Percentiles rank a stretch among this genome's conserved stretches.
Evolutionary conservation across 2,888 invertebrate genomes (phyloP).

Genomic region (Drosophila leonis): DNA sequence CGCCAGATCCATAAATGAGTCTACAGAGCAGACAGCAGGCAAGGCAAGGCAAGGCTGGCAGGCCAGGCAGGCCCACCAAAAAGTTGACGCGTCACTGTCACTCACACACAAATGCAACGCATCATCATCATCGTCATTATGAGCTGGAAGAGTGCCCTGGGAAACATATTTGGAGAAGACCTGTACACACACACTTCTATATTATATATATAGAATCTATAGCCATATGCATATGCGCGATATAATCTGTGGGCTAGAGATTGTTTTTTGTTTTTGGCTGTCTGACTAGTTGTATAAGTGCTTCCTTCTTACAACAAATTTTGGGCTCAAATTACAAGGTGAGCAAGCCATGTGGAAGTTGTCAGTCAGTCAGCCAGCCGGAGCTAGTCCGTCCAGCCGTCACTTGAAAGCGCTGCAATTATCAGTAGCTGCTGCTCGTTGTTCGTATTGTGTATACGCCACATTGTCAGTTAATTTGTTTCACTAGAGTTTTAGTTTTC

Average conservation of each 20-base stretch:
- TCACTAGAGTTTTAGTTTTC: constrained; percentile 54
- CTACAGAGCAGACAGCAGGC: constrained; percentile 9
- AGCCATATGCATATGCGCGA: constrained; percentile 57
- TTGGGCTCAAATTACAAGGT: constrained; percentile 85
- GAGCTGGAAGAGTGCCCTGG: constrained; percentile 69
- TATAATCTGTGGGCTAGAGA: constrained; percentile 62
- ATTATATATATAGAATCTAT: constrained; percentile 22
- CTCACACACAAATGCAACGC: constrained; percentile 72
- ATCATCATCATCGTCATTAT: constrained; percentile 76
- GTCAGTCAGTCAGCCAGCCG: constrained; percentile 54
- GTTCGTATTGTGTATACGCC: constrained; percentile 71
- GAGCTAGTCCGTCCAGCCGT: constrained; percentile 13
- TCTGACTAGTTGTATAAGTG: constrained; percentile 80
- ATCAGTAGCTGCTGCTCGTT: constrained; percentile 67
- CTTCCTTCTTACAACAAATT: constrained; percentile 76
- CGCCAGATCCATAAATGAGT: constrained; percentile 46
- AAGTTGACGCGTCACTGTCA: constrained; percentile 85
- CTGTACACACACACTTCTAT: constrained; percentile 1
- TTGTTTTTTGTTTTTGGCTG: constrained; percentile 26
- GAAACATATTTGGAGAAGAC: constrained; percentile 51
- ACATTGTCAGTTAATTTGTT: constrained; percentile 69
- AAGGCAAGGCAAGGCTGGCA: neutral
- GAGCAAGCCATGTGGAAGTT: constrained; percentile 77
- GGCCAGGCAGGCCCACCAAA: constrained; percentile 55
- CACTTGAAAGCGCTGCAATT: constrained; percentile 76